Evolutionary conservation across 2,797 vertebrate species (phyloP).

Genomic region (Stomatorhinus walkeri): DNA sequence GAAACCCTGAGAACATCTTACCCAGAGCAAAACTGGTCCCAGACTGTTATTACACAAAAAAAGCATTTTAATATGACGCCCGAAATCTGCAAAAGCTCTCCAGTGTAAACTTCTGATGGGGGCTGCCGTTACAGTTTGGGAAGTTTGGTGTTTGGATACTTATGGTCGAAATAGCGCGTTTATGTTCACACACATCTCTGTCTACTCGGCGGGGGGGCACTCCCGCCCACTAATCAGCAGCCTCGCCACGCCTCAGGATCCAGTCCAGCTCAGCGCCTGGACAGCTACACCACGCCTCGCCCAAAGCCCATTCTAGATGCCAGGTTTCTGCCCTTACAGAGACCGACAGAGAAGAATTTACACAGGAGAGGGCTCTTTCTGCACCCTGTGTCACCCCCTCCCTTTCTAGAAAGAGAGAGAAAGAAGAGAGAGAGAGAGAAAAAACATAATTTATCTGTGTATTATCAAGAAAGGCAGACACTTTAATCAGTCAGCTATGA

Average conservation of each 20-base stretch:
- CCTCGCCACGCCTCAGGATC: not conserved
- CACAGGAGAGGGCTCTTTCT: conserved; percentile 50
- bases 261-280: not conserved
- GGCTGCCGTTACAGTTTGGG: not conserved
- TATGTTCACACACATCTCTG: not conserved
- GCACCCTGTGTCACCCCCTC: conserved; percentile 46
- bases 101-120: not conserved
- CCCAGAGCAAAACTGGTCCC: not conserved
- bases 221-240: not conserved
- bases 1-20: not conserved
- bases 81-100: not conserved
- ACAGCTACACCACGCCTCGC: not conserved
- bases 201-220: no score
- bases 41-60: not conserved
- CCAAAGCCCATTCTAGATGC: not conserved
- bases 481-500: conserved; percentile 99
- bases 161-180: not conserved
- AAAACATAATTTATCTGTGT: conserved; percentile 99
- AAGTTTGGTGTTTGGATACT: not conserved
- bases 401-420: conserved; percentile 50
- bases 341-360: conserved; percentile 58
- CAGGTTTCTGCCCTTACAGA: conserved; percentile 37
- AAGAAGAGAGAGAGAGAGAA: conserved; percentile 32
- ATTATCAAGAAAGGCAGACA: conserved; percentile 99
- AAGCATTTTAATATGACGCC: not conserved